Percentiles rank a stretch among this genome's conserved stretches.
Conservation (phyloP, 2,797 vertebrate species). For the Leucoraja ocellata region DNA sequence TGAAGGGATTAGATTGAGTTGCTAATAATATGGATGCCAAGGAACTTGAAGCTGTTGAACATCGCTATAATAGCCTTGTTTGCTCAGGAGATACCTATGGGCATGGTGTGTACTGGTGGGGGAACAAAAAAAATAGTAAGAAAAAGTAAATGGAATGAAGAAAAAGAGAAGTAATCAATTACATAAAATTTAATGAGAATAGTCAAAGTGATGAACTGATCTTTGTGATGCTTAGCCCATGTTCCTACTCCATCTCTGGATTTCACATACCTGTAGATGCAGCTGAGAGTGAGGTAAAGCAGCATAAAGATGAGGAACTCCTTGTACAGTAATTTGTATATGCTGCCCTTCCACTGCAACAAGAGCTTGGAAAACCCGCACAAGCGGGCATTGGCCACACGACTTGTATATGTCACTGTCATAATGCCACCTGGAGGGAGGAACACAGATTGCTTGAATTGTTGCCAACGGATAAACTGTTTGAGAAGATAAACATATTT, state of each 20-base stretch:
- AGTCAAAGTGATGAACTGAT: neutral
- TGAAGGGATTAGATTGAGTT: no score
- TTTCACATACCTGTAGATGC: constrained; percentile 72
- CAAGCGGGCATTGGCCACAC: constrained; percentile 81
- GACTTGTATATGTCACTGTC: constrained; percentile 89
- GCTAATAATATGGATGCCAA: no score
- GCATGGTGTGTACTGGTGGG: no score
- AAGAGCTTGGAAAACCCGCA: constrained; percentile 88
- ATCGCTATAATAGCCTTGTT: no score
- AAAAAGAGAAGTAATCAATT: neutral
- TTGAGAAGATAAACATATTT: neutral
- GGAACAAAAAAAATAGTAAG: no score
- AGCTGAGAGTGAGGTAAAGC: constrained; percentile 77
- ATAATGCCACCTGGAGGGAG: constrained; percentile 54
- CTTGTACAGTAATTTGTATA: constrained; percentile 90
- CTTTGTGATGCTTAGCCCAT: neutral
- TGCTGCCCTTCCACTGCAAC: constrained; percentile 87
- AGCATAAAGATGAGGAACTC: constrained; percentile 85
- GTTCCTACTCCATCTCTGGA: neutral
- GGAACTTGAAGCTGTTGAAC: no score
- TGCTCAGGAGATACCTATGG: no score
- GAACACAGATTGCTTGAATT: neutral
- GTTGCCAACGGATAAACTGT: neutral
- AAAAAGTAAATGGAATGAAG: neutral
- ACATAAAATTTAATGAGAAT: neutral